Evolutionary conservation across 2,888 invertebrate species (phyloP).

Genomic region (Drosophila subsilvestris): DNA sequence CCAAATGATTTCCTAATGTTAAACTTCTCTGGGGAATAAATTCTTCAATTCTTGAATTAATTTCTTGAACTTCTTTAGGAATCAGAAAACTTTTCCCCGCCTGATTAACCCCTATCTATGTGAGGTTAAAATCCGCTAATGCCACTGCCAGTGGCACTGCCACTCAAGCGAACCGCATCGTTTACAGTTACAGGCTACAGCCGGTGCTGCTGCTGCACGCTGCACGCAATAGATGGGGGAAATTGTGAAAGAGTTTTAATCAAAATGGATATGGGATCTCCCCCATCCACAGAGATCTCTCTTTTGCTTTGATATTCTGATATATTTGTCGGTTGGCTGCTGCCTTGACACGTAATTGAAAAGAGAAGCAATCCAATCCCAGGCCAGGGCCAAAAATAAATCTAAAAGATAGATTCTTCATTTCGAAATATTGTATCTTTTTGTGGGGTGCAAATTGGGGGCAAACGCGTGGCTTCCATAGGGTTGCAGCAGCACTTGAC

Average conservation of each 20-base stretch:
- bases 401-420: conserved; percentile 30
- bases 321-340: conserved; percentile 31
- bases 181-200: conserved; percentile 12
- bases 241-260: conserved; percentile 46
- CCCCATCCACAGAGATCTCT: not conserved
- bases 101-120: conserved; percentile 38
- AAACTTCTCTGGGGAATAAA: not conserved
- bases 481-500: conserved; percentile 29
- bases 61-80: conserved; percentile 21
- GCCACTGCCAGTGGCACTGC: conserved; percentile 11
- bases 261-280: conserved; percentile 33
- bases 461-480: conserved; percentile 43
- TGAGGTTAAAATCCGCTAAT: conserved; percentile 30
- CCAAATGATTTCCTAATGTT: not conserved
- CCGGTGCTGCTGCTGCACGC: conserved; percentile 19
- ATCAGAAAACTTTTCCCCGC: conserved; percentile 18
- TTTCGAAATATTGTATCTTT: conserved; percentile 29
- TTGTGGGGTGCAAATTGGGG: conserved; percentile 31
- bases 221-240: conserved; percentile 47
- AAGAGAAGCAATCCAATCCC: conserved; percentile 2
- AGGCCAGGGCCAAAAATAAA: conserved; percentile 39
- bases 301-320: conserved; percentile 23
- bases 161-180: conserved; percentile 15
- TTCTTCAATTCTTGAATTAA: not conserved
- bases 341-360: conserved; percentile 44